These are phyloP conservation scores for Albula goreensis DNA, from an alignment of 2,113 vertebrate genomes.

Conservation along the genomic window DNA sequence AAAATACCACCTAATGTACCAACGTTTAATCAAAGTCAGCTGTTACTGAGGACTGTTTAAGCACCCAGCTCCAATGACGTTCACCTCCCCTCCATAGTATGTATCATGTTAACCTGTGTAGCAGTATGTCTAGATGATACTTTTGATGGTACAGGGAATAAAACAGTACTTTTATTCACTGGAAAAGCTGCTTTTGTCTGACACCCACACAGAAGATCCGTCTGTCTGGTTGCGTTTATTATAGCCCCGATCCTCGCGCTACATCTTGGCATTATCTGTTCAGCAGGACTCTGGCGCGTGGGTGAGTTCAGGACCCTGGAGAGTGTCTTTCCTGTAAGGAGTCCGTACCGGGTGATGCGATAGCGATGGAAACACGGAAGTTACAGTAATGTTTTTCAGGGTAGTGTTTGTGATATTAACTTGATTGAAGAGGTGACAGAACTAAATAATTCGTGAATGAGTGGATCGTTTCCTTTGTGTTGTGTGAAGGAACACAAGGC, in stretches of 20 bases:
- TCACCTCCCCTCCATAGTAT: no score
- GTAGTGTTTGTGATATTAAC: background rate
- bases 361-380: background rate
- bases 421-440: background rate
- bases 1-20: background rate
- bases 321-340: constrained; percentile 38
- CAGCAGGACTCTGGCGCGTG: constrained; percentile 20
- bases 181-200: constrained; percentile 42
- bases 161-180: constrained; percentile 21
- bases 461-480: no score
- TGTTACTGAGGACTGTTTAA: background rate
- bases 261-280: constrained; percentile 16
- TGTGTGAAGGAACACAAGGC: no score
- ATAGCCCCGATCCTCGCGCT: constrained; percentile 22
- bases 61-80: background rate
- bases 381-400: background rate
- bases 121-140: constrained; percentile 1
- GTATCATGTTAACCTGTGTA: no score
- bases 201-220: constrained; percentile 46
- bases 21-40: no score
- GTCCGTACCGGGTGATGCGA: background rate
- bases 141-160: constrained; percentile 9
- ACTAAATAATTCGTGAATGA: background rate
- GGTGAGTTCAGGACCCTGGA: constrained; percentile 62
- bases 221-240: constrained; percentile 24